Base-by-base conservation (phyloP, 2,797 vertebrate genomes). In the Melanotaenia pygmaea region DNA sequence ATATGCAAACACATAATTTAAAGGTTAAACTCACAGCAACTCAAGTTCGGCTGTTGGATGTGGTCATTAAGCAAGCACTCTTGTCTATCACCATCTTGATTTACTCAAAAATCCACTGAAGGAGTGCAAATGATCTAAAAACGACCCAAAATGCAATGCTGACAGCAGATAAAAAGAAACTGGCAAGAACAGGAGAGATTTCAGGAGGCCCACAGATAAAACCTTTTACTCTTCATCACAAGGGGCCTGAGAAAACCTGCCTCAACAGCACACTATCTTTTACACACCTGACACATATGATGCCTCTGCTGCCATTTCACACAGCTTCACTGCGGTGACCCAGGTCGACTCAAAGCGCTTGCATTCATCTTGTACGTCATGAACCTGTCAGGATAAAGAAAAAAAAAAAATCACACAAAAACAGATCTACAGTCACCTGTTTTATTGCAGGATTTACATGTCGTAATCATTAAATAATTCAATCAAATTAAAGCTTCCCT, bases 241-340 rank as follows among this genome's bases (percentile, higher is more conserved):
- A 28, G 26, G 4, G 51, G 12, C 66, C 37, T 35, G 47, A 67
- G 59, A 87, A 72, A 67, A 79, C 57, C 38, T 60, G 60, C 59
- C 22, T 59, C 30, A 24, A 68, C 56, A 68, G 16, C 40, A 43
- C 40, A 18, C 6, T 43, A 54, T 54, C 35, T 47, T 63, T 67
- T 34, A 81, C 93, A 79, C 85, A 97, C 98, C 98, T 79, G 97
- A 94, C 1, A 90, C 94, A 79, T 96, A 96, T 0, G 98, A 97
- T 0, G 96, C 96, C 86, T 98, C 97, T 1, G 96, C 96, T 3
- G 97, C 96, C 85, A 94, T 92, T 87, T 99, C 96, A n/a, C 96
- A 98, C 26, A 99, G 93, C 63, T 83, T 91, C 22, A 98, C 74
- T 0, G 97, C 97, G 0, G 90, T 95, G 89, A 94, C 85, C 98